phyloP scores from a whole-genome alignment of 2,797 vertebrate genomes.

The Carcharodon carcharias region DNA sequence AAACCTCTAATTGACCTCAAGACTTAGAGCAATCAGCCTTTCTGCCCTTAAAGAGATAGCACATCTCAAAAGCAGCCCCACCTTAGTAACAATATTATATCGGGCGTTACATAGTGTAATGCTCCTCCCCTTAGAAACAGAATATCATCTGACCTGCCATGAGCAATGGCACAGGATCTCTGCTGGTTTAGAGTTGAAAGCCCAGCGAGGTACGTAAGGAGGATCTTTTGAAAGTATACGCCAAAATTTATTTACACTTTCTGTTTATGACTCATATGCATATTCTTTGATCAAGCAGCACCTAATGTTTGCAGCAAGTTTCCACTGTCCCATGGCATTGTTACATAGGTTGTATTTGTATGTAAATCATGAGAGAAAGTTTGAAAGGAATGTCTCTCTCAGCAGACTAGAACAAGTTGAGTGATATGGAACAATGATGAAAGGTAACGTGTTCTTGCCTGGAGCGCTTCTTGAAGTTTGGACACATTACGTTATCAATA shows the following conservation, averaged over 20 bases:
- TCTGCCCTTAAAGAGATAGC: slow-evolving; percentile 19
- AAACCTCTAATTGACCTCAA: neutral
- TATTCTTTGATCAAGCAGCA: neutral
- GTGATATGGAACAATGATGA: neutral
- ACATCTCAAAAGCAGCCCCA: slow-evolving; percentile 2
- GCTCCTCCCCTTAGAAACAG: neutral
- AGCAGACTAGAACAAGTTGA: neutral
- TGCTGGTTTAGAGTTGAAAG: neutral
- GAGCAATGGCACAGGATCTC: neutral
- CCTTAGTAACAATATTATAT: neutral
- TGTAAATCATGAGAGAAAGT: neutral
- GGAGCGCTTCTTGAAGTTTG: neutral
- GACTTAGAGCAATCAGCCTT: neutral
- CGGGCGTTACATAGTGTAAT: neutral
- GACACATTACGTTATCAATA: neutral
- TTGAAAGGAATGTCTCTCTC: neutral
- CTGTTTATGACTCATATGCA: neutral
- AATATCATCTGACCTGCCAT: neutral
- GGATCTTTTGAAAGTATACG: neutral
- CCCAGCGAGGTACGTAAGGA: neutral
- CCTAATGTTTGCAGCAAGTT: neutral
- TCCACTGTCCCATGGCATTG: neutral
- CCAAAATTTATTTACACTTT: neutral
- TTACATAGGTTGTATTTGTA: neutral
- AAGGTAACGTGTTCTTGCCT: neutral